Base-by-base conservation (phyloP, 2,888 invertebrate genomes). In the Eumacrocentrus americanus region DNA sequence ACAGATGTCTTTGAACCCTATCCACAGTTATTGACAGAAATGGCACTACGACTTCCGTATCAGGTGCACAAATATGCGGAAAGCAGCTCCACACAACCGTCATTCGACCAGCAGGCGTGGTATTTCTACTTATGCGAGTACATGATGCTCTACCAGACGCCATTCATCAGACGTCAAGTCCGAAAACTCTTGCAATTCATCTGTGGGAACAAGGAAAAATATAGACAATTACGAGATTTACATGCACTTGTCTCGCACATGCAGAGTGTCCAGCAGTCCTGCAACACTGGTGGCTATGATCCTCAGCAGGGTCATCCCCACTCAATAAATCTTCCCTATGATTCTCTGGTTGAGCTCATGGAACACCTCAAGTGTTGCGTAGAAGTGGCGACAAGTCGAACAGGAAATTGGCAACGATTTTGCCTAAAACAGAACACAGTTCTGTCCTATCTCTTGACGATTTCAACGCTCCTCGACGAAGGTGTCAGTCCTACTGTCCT, bases 181-280 rank as follows among this genome's bases (percentile, higher is more conserved):
- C 88, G 98, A 55, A 98, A 98, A 82, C 83, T 98, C 14, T 81
- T 98, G 14, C 84, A 98, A 67, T 91, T 95, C 71, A 90, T 98
- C 67, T 96, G 97, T 79, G 97, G 96, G 18, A 95, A 92, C 57
- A 95, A 97, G 76, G 98, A 98, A 71, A 94, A 94, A 56, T 98
- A 98, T 83, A 88, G 98, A 0, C 93, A 95, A 76, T 83, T 95
- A 67, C 88, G 98, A 40, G 98, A 98, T 84, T 87, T 95, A 11
- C 96, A 98, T 82, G 92, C 95, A 0, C 84, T 98, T 3, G 92
- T 93, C 72, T 92, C 92, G 37, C 95, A 97, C 76, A 87, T 97
- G 76, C 89, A 88, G 76, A 83, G 85, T 63, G 84, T 85, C 1
- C 82, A 82, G 68, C 81, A 83, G 51, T 84, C 84, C 72, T 84